Percentiles rank a stretch among this genome's conserved stretches.
Conservation (phyloP, 2,888 invertebrate species). For the Dicranocentrus wangi region DNA sequence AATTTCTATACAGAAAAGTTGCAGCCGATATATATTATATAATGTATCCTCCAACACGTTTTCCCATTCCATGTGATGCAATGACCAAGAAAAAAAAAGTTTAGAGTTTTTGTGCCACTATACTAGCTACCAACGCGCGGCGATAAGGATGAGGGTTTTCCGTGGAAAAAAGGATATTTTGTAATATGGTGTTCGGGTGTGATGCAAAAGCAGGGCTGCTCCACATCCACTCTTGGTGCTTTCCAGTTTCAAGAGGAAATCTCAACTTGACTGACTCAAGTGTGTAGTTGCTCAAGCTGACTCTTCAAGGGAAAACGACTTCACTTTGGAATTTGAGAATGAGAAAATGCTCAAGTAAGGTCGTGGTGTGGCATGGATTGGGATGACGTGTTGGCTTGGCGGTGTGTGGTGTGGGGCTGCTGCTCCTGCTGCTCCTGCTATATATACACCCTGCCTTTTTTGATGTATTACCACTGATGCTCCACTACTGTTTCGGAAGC, state of each 20-base stretch:
- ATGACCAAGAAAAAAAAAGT: background rate
- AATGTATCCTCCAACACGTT: no score
- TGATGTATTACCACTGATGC: slow-evolving; percentile 31
- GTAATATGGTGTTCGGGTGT: slow-evolving; percentile 37
- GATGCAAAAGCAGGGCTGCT: slow-evolving; percentile 23
- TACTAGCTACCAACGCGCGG: no score
- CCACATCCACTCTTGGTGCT: no score
- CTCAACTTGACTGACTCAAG: slow-evolving; percentile 57
- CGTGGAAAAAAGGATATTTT: background rate
- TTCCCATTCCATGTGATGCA: background rate
- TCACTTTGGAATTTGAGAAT: slow-evolving; percentile 24
- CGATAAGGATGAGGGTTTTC: background rate
- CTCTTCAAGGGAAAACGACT: slow-evolving; percentile 20
- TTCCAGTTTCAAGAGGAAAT: slow-evolving; percentile 47
- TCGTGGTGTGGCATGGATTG: slow-evolving; percentile 15
- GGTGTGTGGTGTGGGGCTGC: background rate
- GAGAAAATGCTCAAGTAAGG: slow-evolving; percentile 21
- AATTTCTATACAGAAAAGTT: no score
- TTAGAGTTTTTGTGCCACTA: no score
- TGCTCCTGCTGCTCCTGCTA: no score
- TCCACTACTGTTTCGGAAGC: background rate
- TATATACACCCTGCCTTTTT: no score
- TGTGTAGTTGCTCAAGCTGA: slow-evolving; percentile 29
- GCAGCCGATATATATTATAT: no score
- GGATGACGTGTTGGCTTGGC: slow-evolving; percentile 32